phyloP scores from a whole-genome alignment of 2,797 vertebrate species.

The Acipenser oxyrinchus region DNA sequence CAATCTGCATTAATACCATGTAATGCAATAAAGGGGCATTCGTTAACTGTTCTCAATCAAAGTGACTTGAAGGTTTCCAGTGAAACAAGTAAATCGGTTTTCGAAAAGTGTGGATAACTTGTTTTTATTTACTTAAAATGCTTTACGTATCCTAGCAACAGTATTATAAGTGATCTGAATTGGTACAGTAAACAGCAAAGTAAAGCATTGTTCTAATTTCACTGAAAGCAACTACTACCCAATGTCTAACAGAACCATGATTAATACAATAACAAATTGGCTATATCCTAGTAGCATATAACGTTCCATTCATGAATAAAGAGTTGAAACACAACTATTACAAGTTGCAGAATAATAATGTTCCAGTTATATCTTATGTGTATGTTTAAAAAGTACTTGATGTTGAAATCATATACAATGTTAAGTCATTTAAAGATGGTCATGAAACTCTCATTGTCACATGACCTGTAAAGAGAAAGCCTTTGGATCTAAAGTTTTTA shows the following conservation, averaged over 20 bases:
- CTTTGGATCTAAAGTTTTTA: no score
- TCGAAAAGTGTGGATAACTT: neutral
- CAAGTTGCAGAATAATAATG: neutral
- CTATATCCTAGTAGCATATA: neutral
- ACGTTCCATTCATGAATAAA: neutral
- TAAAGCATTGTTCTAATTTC: no score
- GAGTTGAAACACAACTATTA: neutral
- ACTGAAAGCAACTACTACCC: no score
- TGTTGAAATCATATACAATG: slow-evolving; percentile 15
- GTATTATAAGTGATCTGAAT: slow-evolving; percentile 8
- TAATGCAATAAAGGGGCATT: slow-evolving; percentile 88
- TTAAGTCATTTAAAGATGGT: slow-evolving; percentile 53
- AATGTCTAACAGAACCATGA: no score
- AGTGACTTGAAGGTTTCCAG: slow-evolving; percentile 60
- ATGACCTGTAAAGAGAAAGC: slow-evolving; percentile 24
- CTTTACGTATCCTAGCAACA: neutral
- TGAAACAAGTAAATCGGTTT: neutral
- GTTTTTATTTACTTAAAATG: neutral
- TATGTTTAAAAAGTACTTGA: neutral
- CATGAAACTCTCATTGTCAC: slow-evolving; percentile 40
- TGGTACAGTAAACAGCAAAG: no score
- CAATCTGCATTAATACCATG: slow-evolving; percentile 85
- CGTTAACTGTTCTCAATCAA: slow-evolving; percentile 93
- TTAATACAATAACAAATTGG: no score
- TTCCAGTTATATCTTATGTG: neutral